Conservation (phyloP, 1,140 invertebrate species). For the Varroa destructor region DNA sequence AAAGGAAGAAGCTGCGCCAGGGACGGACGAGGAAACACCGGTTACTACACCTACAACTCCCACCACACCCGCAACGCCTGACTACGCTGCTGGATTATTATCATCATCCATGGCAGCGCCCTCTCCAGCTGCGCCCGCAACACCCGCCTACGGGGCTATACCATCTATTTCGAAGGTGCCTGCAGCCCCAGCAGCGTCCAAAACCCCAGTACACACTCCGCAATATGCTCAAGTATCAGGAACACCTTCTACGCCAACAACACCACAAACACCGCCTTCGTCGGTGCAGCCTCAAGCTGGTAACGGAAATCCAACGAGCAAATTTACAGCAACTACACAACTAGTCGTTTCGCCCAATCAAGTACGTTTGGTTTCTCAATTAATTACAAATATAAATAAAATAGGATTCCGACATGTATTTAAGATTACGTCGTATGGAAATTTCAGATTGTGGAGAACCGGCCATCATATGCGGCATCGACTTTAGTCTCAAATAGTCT, state of each 20-base stretch:
- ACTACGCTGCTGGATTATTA: conserved; percentile 61
- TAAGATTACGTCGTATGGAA: neutral
- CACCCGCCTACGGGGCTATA: conserved; percentile 36
- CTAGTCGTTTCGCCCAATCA: conserved; percentile 1
- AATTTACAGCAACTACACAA: neutral
- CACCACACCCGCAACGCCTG: conserved; percentile 46
- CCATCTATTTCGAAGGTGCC: conserved; percentile 34
- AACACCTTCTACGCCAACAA: neutral
- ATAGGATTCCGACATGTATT: too few relatives aligned
- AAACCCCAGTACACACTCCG: conserved; percentile 16
- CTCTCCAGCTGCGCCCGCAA: conserved; percentile 33
- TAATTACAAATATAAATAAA: too few relatives aligned
- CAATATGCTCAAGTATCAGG: conserved; percentile 20
- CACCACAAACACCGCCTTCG: neutral
- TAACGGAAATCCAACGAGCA: neutral
- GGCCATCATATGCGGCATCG: conserved; percentile 21
- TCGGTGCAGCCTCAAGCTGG: too few relatives aligned
- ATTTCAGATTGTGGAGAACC: neutral
- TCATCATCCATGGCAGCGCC: conserved; percentile 37
- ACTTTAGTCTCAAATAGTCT: neutral
- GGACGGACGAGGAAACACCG: conserved; percentile 25
- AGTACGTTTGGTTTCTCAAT: too few relatives aligned
- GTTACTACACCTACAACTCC: conserved; percentile 33
- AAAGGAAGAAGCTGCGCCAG: conserved; percentile 36
- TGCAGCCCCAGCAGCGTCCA: conserved; percentile 33